Evolutionary conservation across 2,888 invertebrate species (phyloP).

Genomic region (Cheilosia pagana): DNA sequence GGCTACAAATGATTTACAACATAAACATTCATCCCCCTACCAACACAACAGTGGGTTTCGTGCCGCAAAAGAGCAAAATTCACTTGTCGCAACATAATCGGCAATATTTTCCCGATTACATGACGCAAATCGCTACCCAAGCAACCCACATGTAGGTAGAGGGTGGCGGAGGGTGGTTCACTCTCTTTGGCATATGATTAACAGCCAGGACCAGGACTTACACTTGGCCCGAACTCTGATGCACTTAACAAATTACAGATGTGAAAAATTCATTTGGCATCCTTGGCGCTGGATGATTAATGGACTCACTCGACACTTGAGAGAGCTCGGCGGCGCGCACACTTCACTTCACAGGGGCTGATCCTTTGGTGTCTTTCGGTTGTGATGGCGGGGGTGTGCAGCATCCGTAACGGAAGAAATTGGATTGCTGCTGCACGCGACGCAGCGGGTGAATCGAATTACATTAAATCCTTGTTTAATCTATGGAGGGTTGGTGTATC

Average conservation of each 20-base stretch:
- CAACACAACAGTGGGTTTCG: neutral
- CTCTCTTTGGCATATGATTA: constrained; percentile 18
- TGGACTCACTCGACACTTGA: constrained; percentile 81
- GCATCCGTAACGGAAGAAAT: constrained; percentile 80
- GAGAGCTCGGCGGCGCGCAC: constrained; percentile 38
- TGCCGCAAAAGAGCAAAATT: constrained; percentile 77
- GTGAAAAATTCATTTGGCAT: constrained; percentile 82
- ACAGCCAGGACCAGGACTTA: constrained; percentile 21
- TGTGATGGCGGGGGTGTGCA: constrained; percentile 76
- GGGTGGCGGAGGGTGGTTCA: neutral
- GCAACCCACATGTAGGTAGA: constrained; percentile 36
- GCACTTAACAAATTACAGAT: constrained; percentile 84
- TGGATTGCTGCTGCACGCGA: constrained; percentile 67
- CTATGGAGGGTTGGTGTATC: constrained; percentile 55
- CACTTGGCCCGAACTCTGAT: constrained; percentile 77
- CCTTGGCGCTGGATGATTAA: constrained; percentile 80
- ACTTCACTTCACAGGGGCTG: constrained; percentile 43
- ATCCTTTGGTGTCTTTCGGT: constrained; percentile 29
- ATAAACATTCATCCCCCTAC: constrained; percentile 50
- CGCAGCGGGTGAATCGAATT: constrained; percentile 74
- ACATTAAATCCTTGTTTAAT: constrained; percentile 72
- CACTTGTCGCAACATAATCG: constrained; percentile 82
- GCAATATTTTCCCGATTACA: constrained; percentile 81
- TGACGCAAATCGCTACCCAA: constrained; percentile 65
- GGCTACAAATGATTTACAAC: constrained; percentile 57